phyloP scores from a whole-genome alignment of 2,113 vertebrate species.

The Cyprichromis sp. region DNA sequence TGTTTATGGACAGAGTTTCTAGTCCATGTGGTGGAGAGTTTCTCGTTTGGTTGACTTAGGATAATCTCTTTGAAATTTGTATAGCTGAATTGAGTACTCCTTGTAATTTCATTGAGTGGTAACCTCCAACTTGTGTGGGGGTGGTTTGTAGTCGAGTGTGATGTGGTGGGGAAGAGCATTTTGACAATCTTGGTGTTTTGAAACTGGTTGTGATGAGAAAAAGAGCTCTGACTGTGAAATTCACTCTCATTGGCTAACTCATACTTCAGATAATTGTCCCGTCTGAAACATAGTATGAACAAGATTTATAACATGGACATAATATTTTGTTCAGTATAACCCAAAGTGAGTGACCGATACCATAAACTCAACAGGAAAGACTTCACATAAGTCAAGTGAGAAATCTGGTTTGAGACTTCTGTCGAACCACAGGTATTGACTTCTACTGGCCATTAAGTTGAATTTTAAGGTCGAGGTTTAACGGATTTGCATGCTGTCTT shows the following conservation, averaged over 20 bases:
- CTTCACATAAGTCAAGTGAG: not conserved
- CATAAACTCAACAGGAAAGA: not conserved
- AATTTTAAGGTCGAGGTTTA: not conserved
- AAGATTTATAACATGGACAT: not conserved
- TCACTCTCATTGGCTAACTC: not conserved
- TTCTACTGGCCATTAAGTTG: not conserved
- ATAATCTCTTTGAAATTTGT: not conserved
- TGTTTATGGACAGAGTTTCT: not conserved
- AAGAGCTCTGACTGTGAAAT: not conserved
- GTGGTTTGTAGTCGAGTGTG: not conserved
- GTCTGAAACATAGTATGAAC: not conserved
- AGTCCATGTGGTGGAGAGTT: not conserved
- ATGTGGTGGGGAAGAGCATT: not conserved
- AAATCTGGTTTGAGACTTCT: not conserved
- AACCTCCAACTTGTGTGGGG: not conserved
- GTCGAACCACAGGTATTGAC: not conserved
- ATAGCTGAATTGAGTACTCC: not conserved
- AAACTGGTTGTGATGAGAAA: not conserved
- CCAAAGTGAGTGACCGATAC: not conserved
- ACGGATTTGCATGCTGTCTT: not conserved
- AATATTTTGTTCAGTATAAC: not conserved
- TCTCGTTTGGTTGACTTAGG: not conserved
- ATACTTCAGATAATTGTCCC: not conserved
- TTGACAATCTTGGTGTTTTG: not conserved
- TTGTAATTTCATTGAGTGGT: not conserved